phyloP scores from a whole-genome alignment of 2,797 vertebrate genomes.

The Avahi laniger region DNA sequence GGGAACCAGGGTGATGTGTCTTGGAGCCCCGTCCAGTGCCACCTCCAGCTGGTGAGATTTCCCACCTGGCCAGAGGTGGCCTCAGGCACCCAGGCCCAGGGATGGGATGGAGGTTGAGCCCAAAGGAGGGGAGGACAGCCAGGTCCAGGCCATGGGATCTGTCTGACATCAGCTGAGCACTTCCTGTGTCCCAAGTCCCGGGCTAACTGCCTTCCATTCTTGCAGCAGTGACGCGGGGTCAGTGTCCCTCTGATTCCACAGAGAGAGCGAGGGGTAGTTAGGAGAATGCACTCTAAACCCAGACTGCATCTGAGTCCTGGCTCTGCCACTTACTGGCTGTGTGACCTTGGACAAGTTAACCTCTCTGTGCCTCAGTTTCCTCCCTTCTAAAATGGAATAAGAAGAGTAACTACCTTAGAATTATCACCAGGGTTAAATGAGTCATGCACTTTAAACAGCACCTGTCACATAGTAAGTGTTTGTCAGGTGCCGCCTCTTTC shows the following conservation, averaged over 20 bases:
- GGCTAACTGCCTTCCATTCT: not conserved
- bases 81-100: not conserved
- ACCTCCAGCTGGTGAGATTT: not conserved
- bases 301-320: not conserved
- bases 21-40: not conserved
- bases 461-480: not conserved
- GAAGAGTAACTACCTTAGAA: not conserved
- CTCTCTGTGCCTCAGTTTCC: not conserved
- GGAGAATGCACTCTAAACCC: not conserved
- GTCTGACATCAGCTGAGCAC: not conserved
- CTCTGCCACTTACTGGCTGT: not conserved
- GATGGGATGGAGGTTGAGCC: not conserved
- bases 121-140: not conserved
- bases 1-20: not conserved
- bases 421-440: not conserved
- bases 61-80: not conserved
- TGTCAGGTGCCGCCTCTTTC: not conserved
- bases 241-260: rapidly evolving
- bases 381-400: not conserved
- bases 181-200: not conserved
- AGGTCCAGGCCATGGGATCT: not conserved
- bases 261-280: not conserved
- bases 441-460: not conserved
- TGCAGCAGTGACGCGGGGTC: not conserved
- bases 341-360: not conserved